Evolutionary conservation across 2,113 vertebrate species (phyloP).

Genomic region (Euleptes europaea): DNA sequence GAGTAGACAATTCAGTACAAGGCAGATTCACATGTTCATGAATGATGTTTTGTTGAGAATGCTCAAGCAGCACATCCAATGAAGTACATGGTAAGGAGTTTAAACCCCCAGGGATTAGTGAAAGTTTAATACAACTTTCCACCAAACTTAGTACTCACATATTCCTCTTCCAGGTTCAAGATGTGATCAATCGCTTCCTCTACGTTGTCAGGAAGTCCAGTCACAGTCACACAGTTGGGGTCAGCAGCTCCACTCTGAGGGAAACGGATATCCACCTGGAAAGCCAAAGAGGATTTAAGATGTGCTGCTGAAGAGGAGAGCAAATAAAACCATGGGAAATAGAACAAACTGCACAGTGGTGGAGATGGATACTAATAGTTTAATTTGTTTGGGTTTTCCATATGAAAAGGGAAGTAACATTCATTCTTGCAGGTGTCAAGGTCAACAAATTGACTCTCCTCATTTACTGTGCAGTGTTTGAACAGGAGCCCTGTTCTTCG

Average conservation of each 20-base stretch:
- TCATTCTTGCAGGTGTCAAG: neutral
- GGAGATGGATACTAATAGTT: neutral
- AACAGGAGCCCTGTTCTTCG: neutral
- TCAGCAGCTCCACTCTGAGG: constrained; percentile 93
- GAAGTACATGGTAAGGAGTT: too few species aligned
- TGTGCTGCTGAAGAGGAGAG: neutral
- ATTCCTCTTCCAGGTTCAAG: constrained; percentile 97
- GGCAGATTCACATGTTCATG: too few species aligned
- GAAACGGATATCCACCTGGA: constrained; percentile 96
- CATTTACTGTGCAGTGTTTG: neutral
- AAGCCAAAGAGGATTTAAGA: neutral
- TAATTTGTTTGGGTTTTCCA: neutral
- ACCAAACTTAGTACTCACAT: constrained; percentile 76
- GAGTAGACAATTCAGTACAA: too few species aligned
- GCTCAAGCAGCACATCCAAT: too few species aligned
- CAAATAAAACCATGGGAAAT: neutral
- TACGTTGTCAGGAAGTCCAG: constrained; percentile 92
- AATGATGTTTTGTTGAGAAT: too few species aligned
- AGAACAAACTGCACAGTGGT: too few species aligned
- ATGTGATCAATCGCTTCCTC: constrained; percentile 98
- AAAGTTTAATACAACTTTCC: neutral
- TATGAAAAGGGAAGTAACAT: neutral
- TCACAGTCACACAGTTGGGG: constrained; percentile 93
- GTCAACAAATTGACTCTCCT: neutral
- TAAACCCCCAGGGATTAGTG: neutral